Evolutionary conservation across 37 sponge, comb jelly and placozoan genomes (phyloP).

Genomic region (Aplysina aerophoba): DNA sequence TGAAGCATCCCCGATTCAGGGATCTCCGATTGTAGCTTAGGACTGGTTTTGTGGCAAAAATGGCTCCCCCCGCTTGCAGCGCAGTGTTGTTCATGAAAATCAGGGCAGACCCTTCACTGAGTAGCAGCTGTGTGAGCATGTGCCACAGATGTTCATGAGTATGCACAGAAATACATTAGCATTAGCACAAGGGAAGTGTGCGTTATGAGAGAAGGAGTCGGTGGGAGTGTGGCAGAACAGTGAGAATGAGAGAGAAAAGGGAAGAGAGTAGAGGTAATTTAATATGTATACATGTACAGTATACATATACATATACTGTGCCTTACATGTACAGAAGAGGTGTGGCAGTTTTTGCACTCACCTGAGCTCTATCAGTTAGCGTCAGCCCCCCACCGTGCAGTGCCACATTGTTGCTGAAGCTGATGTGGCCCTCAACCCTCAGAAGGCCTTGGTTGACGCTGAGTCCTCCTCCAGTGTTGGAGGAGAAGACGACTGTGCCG

Average conservation of each 20-base stretch:
- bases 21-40: too few relatives aligned
- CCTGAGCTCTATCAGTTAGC: neutral
- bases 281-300: too few relatives aligned
- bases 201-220: too few relatives aligned
- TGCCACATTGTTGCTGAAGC: neutral
- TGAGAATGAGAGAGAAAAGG: too few relatives aligned
- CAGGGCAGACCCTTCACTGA: neutral
- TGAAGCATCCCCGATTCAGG: conserved; percentile 11
- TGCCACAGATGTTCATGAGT: neutral
- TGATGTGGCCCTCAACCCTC: neutral
- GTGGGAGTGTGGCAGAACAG: too few relatives aligned
- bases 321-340: neutral
- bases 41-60: conserved; percentile 16
- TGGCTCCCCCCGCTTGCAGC: neutral
- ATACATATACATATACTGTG: neutral
- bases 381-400: neutral
- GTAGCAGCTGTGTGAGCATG: neutral
- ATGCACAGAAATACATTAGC: too few relatives aligned
- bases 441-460: neutral
- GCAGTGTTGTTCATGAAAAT: neutral
- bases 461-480: conserved; percentile 3
- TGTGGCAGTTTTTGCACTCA: neutral
- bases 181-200: too few relatives aligned
- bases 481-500: neutral
- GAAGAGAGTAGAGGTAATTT: too few relatives aligned